Evolutionary conservation across 2,113 vertebrate species (phyloP).

Genomic region (Calonectris borealis): DNA sequence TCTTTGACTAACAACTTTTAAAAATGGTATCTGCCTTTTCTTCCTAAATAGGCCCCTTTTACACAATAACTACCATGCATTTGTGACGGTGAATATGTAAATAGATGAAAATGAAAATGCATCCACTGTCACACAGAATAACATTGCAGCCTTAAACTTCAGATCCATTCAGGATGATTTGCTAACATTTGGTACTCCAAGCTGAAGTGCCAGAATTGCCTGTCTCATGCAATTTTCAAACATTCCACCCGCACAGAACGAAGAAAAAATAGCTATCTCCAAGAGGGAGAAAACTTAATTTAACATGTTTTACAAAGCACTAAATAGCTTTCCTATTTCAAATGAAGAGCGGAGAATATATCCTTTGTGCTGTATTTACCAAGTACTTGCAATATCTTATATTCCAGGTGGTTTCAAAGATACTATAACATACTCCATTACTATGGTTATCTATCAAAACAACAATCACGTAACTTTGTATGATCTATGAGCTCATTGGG

Average conservation of each 20-base stretch:
- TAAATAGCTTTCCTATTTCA: conserved; percentile 72
- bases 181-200: conserved; percentile 74
- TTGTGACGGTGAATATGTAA: conserved; percentile 75
- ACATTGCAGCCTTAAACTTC: conserved; percentile 71
- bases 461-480: background rate
- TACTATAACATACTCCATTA: background rate
- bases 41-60: conserved; percentile 55
- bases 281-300: conserved; percentile 72
- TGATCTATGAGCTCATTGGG: background rate
- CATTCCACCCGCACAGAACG: conserved; percentile 65
- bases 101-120: conserved; percentile 70
- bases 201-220: conserved; percentile 76
- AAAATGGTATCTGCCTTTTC: conserved; percentile 53
- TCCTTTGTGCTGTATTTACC: conserved; percentile 45
- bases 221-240: conserved; percentile 77
- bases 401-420: conserved; percentile 12
- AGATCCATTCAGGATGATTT: conserved; percentile 75
- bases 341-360: conserved; percentile 2
- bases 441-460: conserved; percentile 2
- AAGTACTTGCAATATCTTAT: conserved; percentile 26
- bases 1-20: conserved; percentile 44
- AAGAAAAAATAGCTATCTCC: conserved; percentile 62
- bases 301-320: conserved; percentile 75
- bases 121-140: conserved; percentile 65
- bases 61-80: conserved; percentile 40